Conservation (phyloP, 2,113 vertebrate species). For the Myrmophylax atrothorax region DNA sequence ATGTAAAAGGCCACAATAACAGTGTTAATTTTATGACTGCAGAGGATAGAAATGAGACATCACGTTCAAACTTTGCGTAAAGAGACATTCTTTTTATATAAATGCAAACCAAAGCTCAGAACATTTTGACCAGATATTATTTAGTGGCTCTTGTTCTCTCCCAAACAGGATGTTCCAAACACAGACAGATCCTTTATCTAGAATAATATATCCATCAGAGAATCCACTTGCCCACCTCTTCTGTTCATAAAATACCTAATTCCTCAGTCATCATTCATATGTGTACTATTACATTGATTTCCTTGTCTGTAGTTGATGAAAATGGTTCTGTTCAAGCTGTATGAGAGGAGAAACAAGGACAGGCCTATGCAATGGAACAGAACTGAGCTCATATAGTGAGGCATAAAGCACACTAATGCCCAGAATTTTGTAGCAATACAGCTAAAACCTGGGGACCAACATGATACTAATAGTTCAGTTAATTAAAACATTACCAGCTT, state of each 20-base stretch:
- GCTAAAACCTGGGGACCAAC: not conserved
- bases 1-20: not conserved
- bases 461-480: not conserved
- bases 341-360: not conserved
- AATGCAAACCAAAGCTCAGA: not conserved
- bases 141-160: constrained; percentile 16
- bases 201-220: not conserved
- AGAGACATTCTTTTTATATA: not conserved
- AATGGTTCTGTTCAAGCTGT: not conserved
- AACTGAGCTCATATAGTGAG: not conserved
- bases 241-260: not conserved
- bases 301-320: not conserved
- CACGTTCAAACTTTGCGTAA: not conserved
- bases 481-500: not conserved
- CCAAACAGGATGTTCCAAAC: constrained; percentile 2
- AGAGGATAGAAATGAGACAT: constrained; percentile 20
- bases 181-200: constrained; percentile 16
- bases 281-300: not conserved
- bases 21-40: not conserved
- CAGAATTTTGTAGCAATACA: not conserved
- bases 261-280: not conserved
- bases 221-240: not conserved
- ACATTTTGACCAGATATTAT: not conserved
- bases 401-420: not conserved
- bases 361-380: not conserved